Conservation (phyloP, 2,888 invertebrate genomes). For the Platycnemis pennipes region DNA sequence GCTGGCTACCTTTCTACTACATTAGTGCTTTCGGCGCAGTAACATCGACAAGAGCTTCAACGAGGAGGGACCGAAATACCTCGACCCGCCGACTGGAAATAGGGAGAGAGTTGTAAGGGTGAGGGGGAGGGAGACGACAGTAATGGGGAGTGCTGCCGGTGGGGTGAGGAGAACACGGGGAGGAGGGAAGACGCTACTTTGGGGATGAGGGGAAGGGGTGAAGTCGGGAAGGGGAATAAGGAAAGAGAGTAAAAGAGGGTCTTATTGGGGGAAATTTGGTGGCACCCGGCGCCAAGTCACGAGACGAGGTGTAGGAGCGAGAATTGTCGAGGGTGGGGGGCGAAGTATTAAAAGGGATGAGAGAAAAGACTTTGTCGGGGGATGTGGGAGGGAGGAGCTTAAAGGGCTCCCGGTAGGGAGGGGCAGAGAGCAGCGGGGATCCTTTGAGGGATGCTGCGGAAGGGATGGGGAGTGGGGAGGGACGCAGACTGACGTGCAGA, state of each 20-base stretch:
- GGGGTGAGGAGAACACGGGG: background rate
- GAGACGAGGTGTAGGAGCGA: background rate
- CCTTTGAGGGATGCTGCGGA: background rate
- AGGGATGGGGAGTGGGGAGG: background rate
- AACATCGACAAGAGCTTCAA: background rate
- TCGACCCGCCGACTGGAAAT: constrained; percentile 10
- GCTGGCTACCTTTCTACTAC: too few relatives aligned
- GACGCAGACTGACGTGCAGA: constrained; percentile 47
- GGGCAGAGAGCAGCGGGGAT: background rate
- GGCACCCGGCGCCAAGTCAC: background rate
- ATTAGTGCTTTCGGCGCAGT: background rate
- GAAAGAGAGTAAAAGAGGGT: background rate
- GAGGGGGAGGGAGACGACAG: background rate
- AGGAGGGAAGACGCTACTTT: background rate
- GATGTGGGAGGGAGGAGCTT: background rate
- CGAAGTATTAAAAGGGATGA: background rate
- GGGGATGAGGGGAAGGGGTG: background rate
- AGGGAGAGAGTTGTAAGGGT: background rate
- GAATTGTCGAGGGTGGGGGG: background rate
- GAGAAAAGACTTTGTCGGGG: background rate
- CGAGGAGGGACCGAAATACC: background rate
- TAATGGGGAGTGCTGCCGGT: background rate
- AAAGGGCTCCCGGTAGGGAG: background rate
- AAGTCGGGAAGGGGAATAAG: background rate
- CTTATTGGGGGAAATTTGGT: background rate